Base-by-base conservation (phyloP, 2,888 invertebrate species). In the Bombyx huttoni region DNA sequence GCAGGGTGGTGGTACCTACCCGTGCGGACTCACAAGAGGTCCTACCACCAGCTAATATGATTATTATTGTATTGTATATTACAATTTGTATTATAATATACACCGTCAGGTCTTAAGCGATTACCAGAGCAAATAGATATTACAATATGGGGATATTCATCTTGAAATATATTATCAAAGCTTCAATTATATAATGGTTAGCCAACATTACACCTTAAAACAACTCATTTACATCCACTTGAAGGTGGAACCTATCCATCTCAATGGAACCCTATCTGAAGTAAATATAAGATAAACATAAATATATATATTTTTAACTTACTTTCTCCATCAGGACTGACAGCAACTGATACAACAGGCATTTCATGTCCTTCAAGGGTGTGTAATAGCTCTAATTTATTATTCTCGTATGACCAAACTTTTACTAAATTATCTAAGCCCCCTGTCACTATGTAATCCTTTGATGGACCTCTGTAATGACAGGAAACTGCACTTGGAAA, bases 341-440 rank as follows among this genome's bases (percentile, higher is more conserved):
- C 92, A 49, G 96, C 97, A 1, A 98, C 94, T 8, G 98, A 98
- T 0, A 98, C 94, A 5, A 98, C 94, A 0, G 98, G 98, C 57
- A 99, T 90, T 6, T 94, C 93, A 80, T 98, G 98, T 0, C 96
- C 98, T 63, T 94, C 92, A 47, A 98, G 82, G 50, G 92, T 91
- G 72, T 97, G 94, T 54, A 94, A 91, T 40, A 94, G 73, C 56
- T 93, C 91, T 13, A 98, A 71, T 62, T 91, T 91, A 58, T 93
- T 93, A 57, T 92, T 89, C 63, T 92, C 90, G 52, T 91, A 74
- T 54, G 90, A 89, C 98, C 98, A 98, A 34, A 98, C 92, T 89
- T 97, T 98, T 0, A 98, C 95, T 13, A 93, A 83, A 73, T 96
- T 95, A 77, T 98, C 98, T 0, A 98, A 89, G 0, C 96, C 96